Conservation (phyloP, 2,797 vertebrate genomes). For the Macrochelys suwanniensis region DNA sequence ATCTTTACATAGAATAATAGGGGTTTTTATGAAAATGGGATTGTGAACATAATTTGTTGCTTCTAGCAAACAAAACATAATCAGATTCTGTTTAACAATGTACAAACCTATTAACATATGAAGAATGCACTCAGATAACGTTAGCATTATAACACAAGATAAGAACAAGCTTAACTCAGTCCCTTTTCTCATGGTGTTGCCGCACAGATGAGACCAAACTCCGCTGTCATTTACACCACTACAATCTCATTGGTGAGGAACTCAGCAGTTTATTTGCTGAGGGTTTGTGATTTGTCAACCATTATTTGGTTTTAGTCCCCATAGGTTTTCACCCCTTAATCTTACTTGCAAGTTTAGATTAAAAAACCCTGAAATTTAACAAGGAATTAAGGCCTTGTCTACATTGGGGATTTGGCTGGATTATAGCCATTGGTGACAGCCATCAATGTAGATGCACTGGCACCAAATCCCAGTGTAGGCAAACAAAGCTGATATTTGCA, state of each 20-base stretch:
- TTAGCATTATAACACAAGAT: conserved; percentile 35
- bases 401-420: conserved; percentile 63
- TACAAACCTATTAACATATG: conserved; percentile 65
- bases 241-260: background rate
- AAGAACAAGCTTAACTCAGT: conserved; percentile 63
- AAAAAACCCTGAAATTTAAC: conserved; percentile 44
- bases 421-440: conserved; percentile 55
- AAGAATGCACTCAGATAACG: conserved; percentile 67
- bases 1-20: conserved; percentile 51
- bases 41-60: conserved; percentile 64
- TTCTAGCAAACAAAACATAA: conserved; percentile 73
- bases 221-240: background rate
- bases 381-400: conserved; percentile 71
- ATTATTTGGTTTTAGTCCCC: conserved; percentile 47
- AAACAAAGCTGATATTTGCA: conserved; percentile 58
- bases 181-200: conserved; percentile 34
- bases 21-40: conserved; percentile 51
- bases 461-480: background rate
- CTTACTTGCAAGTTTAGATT: conserved; percentile 41
- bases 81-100: conserved; percentile 54
- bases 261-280: conserved; percentile 10
- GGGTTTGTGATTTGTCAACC: conserved; percentile 24
- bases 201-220: background rate
- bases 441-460: conserved; percentile 31
- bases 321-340: conserved; percentile 39